Evolutionary conservation across 2,888 invertebrate genomes (phyloP), one percentile per base, ranked within the genome.

Genomic region (Keiferia lycopersicella): DNA sequence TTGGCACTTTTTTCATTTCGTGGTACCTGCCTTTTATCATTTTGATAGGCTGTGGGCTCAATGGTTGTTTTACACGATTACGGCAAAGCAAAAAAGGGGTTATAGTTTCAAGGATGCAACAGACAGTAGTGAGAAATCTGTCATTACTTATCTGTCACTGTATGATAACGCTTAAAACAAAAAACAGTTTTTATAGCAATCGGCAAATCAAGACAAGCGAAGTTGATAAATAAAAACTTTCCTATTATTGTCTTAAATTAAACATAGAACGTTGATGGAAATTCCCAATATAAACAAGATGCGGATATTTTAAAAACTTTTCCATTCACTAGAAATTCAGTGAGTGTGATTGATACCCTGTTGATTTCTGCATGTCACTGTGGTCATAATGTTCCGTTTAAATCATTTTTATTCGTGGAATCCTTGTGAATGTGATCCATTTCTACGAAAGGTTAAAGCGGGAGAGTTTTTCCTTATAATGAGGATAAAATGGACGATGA

Each of bases 1-100:
- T 56, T 56, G 26, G 53, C 8, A 11, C 11, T 34, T 74, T 73
- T 72, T 65, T 57, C 30, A 8, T 38, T 57, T 53, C 51, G 11
- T 53, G 22, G 51, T 22, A 22, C 26, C 11, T 20, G 12, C 12
- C 14, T 45, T 45, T 45, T 16, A 45, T 45, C 2, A n/a, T 45
- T 45, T 45, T 16, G 45, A 45, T 45, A 16, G 45, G 16, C 11
- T n/a, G n/a, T n/a, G n/a, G n/a, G n/a, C n/a, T n/a, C n/a, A n/a
- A n/a, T n/a, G n/a, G n/a, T n/a, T n/a, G n/a, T n/a, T n/a, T n/a
- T n/a, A n/a, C n/a, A n/a, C n/a, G n/a, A n/a, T n/a, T n/a, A n/a
- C n/a, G n/a, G n/a, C n/a, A n/a, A n/a, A n/a, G n/a, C n/a, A n/a
- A n/a, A n/a, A n/a, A n/a, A n/a, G n/a, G n/a, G n/a, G n/a, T n/a